phyloP scores from a whole-genome alignment of 64 coral and sea anemone genomes.

The Dendrophyllia cribrosa region DNA sequence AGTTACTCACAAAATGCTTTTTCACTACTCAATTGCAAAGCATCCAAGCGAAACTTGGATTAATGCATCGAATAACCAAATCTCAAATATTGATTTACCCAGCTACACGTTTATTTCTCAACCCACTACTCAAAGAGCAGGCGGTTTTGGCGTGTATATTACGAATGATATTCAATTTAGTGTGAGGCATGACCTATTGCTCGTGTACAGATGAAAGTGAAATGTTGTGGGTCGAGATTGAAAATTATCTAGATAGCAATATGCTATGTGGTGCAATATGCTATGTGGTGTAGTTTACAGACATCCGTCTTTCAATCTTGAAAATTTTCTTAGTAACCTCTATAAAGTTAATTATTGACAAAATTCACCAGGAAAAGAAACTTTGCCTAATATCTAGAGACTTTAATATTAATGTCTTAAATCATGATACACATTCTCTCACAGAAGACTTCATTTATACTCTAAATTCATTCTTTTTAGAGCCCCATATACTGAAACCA shows the following conservation, averaged over 20 bases:
- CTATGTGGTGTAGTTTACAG: constrained; percentile 70
- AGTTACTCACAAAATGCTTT: constrained; percentile 14
- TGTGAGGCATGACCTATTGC: constrained; percentile 9
- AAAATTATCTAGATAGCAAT: constrained; percentile 16
- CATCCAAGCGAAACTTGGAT: constrained; percentile 63
- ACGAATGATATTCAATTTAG: neutral
- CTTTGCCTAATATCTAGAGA: constrained; percentile 54
- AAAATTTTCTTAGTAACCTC: constrained; percentile 2
- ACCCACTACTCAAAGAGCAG: neutral
- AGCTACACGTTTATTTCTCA: neutral
- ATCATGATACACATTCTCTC: constrained; percentile 34
- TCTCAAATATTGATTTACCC: neutral
- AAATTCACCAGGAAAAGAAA: constrained; percentile 52
- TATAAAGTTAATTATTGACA: constrained; percentile 45
- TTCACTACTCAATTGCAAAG: constrained; percentile 68
- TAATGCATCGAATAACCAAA: constrained; percentile 10
- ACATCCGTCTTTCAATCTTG: constrained; percentile 57
- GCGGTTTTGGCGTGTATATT: neutral
- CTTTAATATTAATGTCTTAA: constrained; percentile 63
- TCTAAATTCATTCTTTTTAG: constrained; percentile 9
- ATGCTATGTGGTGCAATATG: constrained; percentile 72
- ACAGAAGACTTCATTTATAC: constrained; percentile 73
- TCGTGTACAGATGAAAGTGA: neutral
- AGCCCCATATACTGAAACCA: constrained; percentile 61
- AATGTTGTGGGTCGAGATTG: constrained; percentile 50